Percentiles rank a stretch among this genome's conserved stretches.
Evolutionary conservation across 37 sponge, comb jelly and placozoan genomes (phyloP).

Genomic region (Diacarnus erythraeanus): DNA sequence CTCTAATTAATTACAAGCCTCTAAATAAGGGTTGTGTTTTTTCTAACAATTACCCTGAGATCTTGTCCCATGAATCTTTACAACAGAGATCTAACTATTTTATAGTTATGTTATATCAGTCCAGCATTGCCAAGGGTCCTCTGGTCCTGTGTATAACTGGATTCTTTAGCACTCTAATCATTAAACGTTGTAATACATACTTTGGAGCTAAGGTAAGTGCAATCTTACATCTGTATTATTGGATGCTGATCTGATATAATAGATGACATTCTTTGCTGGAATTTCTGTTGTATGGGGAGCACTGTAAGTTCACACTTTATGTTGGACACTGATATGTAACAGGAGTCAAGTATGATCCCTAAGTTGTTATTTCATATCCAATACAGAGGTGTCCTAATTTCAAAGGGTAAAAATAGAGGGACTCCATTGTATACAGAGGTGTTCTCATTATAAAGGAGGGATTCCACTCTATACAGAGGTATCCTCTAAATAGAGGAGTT

Average conservation of each 20-base stretch:
- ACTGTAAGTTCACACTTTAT: slow-evolving; percentile 33
- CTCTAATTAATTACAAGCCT: too few species aligned
- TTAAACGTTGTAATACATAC: slow-evolving; percentile 49
- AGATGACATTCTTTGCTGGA: slow-evolving; percentile 78
- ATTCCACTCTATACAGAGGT: too few species aligned
- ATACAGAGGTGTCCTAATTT: too few species aligned
- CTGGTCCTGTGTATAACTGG: slow-evolving; percentile 66
- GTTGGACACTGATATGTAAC: not conserved
- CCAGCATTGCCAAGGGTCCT: slow-evolving; percentile 67
- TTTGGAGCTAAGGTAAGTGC: slow-evolving; percentile 59
- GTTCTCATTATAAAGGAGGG: too few species aligned
- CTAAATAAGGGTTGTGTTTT: too few species aligned
- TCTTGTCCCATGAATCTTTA: too few species aligned
- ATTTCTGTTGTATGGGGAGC: slow-evolving; percentile 54
- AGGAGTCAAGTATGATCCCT: too few species aligned
- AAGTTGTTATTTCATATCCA: not conserved
- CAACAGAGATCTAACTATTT: not conserved
- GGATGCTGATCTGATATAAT: not conserved
- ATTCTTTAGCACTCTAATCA: slow-evolving; percentile 41
- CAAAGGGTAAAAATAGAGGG: too few species aligned
- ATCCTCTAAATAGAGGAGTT: too few species aligned
- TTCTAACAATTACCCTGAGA: too few species aligned
- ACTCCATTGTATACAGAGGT: too few species aligned
- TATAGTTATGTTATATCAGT: slow-evolving; percentile 16
- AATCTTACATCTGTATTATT: not conserved